A percentile compares a stretch with the other conserved stretches of the same genome.
Conservation (phyloP, 2,797 vertebrate genomes). For the Girardinus metallicus region DNA sequence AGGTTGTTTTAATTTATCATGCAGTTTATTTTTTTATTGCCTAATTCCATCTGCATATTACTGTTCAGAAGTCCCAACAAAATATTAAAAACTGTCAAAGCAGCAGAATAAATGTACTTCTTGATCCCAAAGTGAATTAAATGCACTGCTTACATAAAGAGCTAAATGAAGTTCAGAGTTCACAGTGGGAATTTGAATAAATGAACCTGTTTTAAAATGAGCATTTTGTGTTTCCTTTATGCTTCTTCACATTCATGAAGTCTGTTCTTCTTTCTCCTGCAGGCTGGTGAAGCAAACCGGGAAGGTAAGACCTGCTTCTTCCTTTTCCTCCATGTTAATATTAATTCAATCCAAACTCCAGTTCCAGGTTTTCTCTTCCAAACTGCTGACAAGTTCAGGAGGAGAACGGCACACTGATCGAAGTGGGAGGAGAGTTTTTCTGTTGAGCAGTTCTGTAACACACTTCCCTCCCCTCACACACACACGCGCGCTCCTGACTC, state of each 20-base stretch:
- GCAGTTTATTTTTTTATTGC: no score
- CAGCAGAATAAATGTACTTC: background rate
- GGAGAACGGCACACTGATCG: constrained; percentile 42
- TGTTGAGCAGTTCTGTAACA: constrained; percentile 56
- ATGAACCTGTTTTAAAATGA: background rate
- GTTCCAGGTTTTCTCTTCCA: constrained; percentile 11
- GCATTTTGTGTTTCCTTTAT: constrained; percentile 7
- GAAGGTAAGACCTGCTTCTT: constrained; percentile 84
- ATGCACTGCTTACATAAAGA: background rate
- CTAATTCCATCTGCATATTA: no score
- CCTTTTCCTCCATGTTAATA: background rate
- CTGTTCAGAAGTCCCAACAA: background rate
- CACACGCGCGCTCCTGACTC: constrained; percentile 5
- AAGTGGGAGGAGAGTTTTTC: constrained; percentile 68
- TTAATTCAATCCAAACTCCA: background rate
- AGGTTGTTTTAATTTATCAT: no score
- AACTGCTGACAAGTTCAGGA: constrained; percentile 29
- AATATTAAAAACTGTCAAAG: background rate
- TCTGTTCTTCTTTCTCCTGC: constrained; percentile 45
- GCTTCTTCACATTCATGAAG: constrained; percentile 32
- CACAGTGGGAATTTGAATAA: background rate
- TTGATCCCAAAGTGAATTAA: background rate
- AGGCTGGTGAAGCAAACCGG: constrained; percentile 87
- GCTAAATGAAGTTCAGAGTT: background rate
- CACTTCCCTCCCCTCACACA: constrained; percentile 23